A percentile compares a stretch with the other conserved stretches of the same genome.
phyloP scores from a whole-genome alignment of 2,113 vertebrate species.

The Regulus satrapa region DNA sequence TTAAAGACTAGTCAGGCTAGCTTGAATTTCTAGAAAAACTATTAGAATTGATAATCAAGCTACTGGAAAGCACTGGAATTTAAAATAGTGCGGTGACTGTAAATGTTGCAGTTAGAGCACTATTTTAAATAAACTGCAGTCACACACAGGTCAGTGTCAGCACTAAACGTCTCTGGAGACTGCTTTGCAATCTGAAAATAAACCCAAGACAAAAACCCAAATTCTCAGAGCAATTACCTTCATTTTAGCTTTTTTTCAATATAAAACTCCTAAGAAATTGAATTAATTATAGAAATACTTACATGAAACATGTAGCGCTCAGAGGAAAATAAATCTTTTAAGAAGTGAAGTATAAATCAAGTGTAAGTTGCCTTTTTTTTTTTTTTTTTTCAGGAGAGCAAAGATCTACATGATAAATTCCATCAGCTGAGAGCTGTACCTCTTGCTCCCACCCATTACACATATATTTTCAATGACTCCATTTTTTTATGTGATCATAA shows the following conservation, averaged over 20 bases:
- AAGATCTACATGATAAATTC: not conserved
- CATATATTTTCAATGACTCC: not conserved
- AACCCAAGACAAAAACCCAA: not conserved
- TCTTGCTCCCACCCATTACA: not conserved
- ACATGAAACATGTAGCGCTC: not conserved
- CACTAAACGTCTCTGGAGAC: not conserved
- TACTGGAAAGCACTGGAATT: not conserved
- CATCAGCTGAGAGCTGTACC: not conserved
- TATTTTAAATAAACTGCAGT: constrained; percentile 28
- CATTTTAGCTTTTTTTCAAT: not conserved
- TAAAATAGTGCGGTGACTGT: not conserved
- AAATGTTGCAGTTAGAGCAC: not conserved
- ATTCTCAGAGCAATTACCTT: constrained; percentile 20
- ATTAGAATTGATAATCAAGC: not conserved
- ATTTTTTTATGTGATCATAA: not conserved
- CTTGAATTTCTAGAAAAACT: not conserved
- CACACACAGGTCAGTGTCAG: not conserved
- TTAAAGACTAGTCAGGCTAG: not conserved
- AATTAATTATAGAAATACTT: not conserved
- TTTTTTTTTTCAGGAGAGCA: not conserved
- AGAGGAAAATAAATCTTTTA: not conserved
- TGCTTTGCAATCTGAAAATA: not conserved
- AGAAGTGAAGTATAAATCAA: not conserved
- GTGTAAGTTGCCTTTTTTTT: not conserved
- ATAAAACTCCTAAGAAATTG: not conserved